These are phyloP conservation scores for Atta cephalotes DNA, from an alignment of 1,140 invertebrate genomes.

Conservation along the genomic window DNA sequence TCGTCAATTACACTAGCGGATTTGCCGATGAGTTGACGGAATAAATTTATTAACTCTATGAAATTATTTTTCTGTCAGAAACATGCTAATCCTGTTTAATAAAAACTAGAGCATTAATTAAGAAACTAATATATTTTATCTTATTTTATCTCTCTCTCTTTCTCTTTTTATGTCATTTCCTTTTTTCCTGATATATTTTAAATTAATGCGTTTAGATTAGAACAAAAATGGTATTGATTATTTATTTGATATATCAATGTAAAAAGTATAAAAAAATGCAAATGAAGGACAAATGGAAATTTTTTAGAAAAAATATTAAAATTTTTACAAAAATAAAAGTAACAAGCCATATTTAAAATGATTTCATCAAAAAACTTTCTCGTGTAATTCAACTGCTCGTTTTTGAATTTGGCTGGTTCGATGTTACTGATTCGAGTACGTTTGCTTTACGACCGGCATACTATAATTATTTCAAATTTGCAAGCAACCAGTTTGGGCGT, in stretches of 20 bases:
- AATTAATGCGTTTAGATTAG: too few species aligned
- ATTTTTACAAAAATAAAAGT: neutral
- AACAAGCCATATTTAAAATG: neutral
- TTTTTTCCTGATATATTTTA: neutral
- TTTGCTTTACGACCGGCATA: slow-evolving; percentile 1
- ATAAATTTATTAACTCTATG: slow-evolving; percentile 64
- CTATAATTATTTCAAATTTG: slow-evolving; percentile 53
- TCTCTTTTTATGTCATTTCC: neutral
- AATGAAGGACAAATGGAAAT: too few species aligned
- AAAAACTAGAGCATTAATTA: slow-evolving; percentile 24
- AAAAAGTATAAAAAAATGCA: too few species aligned
- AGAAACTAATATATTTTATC: slow-evolving; percentile 6
- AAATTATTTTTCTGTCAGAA: slow-evolving; percentile 52
- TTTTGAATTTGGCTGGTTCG: slow-evolving; percentile 36
- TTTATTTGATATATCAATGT: too few species aligned
- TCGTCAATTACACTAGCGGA: slow-evolving; percentile 69
- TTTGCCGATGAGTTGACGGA: slow-evolving; percentile 53
- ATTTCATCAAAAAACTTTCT: slow-evolving; percentile 45
- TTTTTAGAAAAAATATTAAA: too few species aligned
- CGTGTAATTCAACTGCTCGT: neutral
- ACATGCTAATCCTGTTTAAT: neutral
- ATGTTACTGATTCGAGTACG: slow-evolving; percentile 39
- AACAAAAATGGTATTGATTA: too few species aligned
- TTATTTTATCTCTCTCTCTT: neutral
- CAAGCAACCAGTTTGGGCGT: too few species aligned